Base-by-base conservation (phyloP, 23 tunicate genomes). In the Halocynthia aurantium region DNA sequence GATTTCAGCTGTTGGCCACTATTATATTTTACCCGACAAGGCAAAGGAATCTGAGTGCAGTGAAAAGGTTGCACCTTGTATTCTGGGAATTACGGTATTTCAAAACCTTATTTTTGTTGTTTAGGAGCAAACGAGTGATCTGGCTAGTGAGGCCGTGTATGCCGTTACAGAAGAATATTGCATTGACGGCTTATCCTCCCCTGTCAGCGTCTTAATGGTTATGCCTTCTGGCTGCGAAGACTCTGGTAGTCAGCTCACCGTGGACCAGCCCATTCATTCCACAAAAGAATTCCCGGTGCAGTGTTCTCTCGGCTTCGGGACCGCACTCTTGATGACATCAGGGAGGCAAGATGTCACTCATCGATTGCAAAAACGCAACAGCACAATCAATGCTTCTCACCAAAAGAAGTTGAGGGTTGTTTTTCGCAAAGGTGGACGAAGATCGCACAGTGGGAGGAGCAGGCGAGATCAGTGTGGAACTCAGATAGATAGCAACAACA, bases 161-260 rank as follows among this genome's bases (percentile, higher is more conserved):
- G 76, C 81, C 5, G 22, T 84, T 22, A 63, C 81, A 60, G 88
- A 84, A 70, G 88, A 84, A 67, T 68, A 61, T 15, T 84, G 88
- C 71, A 50, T 20, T 11, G 64, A 22, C 74, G 68, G 75, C 62
- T 10, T 62, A n/a, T 80, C 72, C 7, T 69, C 89, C 7, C 79
- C 80, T 6, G 85, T 83, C 8, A 69, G 81, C 10, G 91, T 86
- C 13, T 69, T 86, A 49, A 50, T 86, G 55, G 81, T 85, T 85
- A 52, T 86, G 61, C 91, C 91, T 21, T 50, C 81, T 9, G 12
- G 40, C 61, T 51, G 40, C 74, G 51, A 61, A 20, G 57, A 53
- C 51, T 31, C 13, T 20, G 52, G 15, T 7, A 51, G 77, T 11
- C 50, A 54, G 49, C 72, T 53, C 10, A 8, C 81, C 11, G 55